phyloP scores from a whole-genome alignment of 2,797 vertebrate genomes.

The Amphiprion clarkii region DNA sequence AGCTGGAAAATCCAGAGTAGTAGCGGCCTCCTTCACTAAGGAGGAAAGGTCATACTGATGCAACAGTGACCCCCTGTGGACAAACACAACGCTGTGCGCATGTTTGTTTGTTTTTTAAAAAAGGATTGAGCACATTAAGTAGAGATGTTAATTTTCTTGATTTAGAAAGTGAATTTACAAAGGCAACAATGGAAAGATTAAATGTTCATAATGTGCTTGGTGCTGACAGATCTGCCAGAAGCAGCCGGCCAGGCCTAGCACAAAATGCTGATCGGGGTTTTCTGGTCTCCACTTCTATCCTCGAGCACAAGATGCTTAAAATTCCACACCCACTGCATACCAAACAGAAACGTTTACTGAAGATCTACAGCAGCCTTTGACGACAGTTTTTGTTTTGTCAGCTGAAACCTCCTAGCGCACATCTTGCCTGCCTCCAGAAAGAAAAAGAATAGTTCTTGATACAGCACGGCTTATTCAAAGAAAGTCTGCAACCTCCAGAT shows the following conservation, averaged over 20 bases:
- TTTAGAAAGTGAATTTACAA: conserved; percentile 1
- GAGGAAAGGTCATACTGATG: neutral
- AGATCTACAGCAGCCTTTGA: conserved; percentile 17
- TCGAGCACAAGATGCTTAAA: conserved; percentile 10
- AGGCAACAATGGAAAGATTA: neutral
- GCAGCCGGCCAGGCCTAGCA: conserved; percentile 27
- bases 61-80: conserved; percentile 67
- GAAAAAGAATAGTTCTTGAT: neutral
- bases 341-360: neutral
- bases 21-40: conserved; percentile 1
- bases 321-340: conserved; percentile 3
- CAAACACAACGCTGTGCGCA: neutral
- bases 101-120: neutral
- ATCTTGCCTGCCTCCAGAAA: neutral
- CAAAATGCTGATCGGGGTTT: conserved; percentile 33
- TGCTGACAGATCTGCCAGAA: conserved; percentile 17
- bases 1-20: conserved; percentile 64
- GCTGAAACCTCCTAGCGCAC: neutral
- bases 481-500: neutral
- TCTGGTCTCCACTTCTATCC: conserved; percentile 5
- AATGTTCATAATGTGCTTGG: neutral
- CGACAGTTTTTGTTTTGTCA: neutral
- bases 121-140: neutral
- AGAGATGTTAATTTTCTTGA: conserved; percentile 3
- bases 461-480: neutral